phyloP scores from a whole-genome alignment of 2,113 vertebrate species.

The Daphoenositta chrysoptera region DNA sequence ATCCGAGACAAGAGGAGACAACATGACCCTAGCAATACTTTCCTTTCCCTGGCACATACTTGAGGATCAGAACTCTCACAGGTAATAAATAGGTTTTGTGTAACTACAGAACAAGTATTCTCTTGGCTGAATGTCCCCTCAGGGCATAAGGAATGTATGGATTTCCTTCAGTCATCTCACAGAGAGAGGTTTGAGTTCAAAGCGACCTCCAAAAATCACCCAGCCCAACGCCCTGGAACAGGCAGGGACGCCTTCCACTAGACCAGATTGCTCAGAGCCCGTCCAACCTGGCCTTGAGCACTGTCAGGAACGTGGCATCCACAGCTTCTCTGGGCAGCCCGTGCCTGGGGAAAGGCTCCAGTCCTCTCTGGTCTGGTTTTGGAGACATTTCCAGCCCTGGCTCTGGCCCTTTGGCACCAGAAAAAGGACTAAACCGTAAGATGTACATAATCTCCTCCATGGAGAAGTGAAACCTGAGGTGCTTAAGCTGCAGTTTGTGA shows the following conservation, averaged over 20 bases:
- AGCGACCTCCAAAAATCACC: neutral
- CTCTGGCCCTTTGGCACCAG: neutral
- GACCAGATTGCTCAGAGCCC: neutral
- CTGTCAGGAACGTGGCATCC: neutral
- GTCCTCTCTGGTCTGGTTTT: neutral
- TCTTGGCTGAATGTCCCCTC: neutral
- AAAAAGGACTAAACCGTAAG: neutral
- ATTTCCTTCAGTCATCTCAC: neutral
- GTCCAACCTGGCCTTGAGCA: neutral
- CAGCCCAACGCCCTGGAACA: neutral
- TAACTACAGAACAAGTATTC: neutral
- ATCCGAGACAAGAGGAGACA: neutral
- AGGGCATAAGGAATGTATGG: neutral
- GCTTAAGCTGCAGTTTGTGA: neutral
- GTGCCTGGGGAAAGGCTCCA: neutral
- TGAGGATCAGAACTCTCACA: neutral
- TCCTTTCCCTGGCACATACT: neutral
- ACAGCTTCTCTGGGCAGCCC: neutral
- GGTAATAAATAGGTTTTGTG: constrained; percentile 10
- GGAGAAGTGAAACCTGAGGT: neutral
- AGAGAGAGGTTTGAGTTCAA: neutral
- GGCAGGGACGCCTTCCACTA: neutral
- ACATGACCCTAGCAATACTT: neutral
- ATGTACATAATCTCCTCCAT: neutral
- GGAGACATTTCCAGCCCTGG: neutral